Conservation (phyloP, 2,888 invertebrate species). For the Ellobium chinense region DNA sequence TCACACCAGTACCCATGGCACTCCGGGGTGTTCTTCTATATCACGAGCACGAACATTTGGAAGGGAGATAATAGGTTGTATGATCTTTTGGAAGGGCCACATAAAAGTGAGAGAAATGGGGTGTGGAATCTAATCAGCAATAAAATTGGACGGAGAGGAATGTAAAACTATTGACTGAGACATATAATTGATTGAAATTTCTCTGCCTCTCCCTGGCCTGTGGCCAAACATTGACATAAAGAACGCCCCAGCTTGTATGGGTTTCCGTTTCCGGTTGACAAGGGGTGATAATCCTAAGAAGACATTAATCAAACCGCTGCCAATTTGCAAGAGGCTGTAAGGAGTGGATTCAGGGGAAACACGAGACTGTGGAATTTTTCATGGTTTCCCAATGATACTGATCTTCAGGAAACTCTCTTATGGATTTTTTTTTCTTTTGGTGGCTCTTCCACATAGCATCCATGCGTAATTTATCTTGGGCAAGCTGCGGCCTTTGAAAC, state of each 20-base stretch:
- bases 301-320: slow-evolving; percentile 26
- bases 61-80: neutral
- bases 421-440: no score
- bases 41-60: neutral
- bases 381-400: neutral
- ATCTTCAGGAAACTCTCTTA: neutral
- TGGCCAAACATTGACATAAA: slow-evolving; percentile 17
- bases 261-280: slow-evolving; percentile 29
- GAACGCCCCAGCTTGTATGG: slow-evolving; percentile 10
- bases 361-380: neutral
- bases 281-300: slow-evolving; percentile 25
- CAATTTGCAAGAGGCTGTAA: neutral
- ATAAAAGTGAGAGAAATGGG: neutral
- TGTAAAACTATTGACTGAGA: slow-evolving; percentile 18
- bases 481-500: no score
- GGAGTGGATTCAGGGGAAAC: neutral
- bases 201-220: neutral
- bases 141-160: slow-evolving; percentile 7
- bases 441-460: neutral
- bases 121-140: slow-evolving; percentile 13
- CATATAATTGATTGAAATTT: slow-evolving; percentile 26
- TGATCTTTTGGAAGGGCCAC: neutral
- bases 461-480: neutral
- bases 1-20: neutral
- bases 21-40: no score